Percentiles rank a stretch among this genome's conserved stretches.
Conservation (phyloP, 2,888 invertebrate genomes). For the Acanthoscelides obtectus region DNA sequence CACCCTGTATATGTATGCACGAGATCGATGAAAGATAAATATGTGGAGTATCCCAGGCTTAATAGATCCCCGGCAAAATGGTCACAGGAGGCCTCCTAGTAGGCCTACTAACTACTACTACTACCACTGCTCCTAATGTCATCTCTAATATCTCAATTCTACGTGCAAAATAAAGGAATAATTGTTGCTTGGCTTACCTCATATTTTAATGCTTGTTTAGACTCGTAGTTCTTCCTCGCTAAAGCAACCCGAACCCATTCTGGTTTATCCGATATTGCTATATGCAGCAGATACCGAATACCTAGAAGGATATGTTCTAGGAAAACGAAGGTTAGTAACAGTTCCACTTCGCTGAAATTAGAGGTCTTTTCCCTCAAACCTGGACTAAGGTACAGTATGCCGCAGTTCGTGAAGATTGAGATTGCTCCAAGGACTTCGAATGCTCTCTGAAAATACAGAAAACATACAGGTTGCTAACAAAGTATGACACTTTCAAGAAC, state of each 20-base stretch:
- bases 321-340: slow-evolving; percentile 60
- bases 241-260: slow-evolving; percentile 61
- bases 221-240: slow-evolving; percentile 58
- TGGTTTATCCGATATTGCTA: slow-evolving; percentile 67
- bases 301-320: slow-evolving; percentile 66
- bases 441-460: slow-evolving; percentile 48
- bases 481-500: not conserved
- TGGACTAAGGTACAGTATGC: slow-evolving; percentile 64
- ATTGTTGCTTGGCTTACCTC: slow-evolving; percentile 42
- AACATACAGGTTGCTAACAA: not conserved
- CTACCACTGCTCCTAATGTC: too few species aligned
- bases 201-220: slow-evolving; percentile 58
- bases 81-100: too few species aligned
- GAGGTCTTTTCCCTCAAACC: slow-evolving; percentile 48
- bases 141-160: not conserved
- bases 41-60: too few species aligned
- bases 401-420: slow-evolving; percentile 71
- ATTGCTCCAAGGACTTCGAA: slow-evolving; percentile 65
- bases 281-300: slow-evolving; percentile 60
- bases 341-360: slow-evolving; percentile 42
- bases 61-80: too few species aligned
- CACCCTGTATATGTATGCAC: too few species aligned
- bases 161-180: slow-evolving; percentile 3
- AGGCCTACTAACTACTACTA: too few species aligned
- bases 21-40: too few species aligned